These are phyloP conservation scores for Drusus annulatus DNA, from an alignment of 1,140 invertebrate genomes.

Conservation along the genomic window DNA sequence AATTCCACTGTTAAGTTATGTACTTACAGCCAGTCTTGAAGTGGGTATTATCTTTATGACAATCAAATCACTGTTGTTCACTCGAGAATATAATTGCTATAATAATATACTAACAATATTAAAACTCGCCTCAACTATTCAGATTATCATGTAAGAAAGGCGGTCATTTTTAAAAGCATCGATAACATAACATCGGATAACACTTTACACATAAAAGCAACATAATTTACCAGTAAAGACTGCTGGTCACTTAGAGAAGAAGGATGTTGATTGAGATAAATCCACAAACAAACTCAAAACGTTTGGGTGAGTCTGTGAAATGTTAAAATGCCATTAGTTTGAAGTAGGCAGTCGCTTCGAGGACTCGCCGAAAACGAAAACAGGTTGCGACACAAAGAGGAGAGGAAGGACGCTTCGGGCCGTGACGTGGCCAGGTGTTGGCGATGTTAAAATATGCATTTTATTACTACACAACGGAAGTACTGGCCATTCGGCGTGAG, in stretches of 20 bases:
- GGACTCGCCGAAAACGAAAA: neutral
- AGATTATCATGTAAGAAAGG: no score
- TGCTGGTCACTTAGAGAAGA: no score
- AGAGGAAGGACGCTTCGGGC: neutral
- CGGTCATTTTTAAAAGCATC: no score
- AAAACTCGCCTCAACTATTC: no score
- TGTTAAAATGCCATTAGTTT: neutral
- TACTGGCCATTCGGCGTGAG: constrained; percentile 13
- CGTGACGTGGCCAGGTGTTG: constrained; percentile 19
- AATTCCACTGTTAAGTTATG: no score
- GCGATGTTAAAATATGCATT: constrained; percentile 24
- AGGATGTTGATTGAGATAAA: no score
- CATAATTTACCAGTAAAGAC: no score
- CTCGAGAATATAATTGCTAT: neutral
- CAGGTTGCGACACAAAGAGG: constrained; percentile 6
- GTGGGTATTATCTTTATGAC: no score
- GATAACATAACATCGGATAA: no score
- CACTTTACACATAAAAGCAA: no score
- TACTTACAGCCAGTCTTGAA: no score
- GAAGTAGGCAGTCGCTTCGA: neutral
- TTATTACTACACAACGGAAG: constrained; percentile 14
- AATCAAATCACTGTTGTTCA: neutral
- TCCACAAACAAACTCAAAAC: neutral
- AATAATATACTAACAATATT: no score
- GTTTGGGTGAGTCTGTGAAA: neutral